Evolutionary conservation across 2,113 vertebrate genomes (phyloP).

Genomic region (Toxotes jaculatrix): DNA sequence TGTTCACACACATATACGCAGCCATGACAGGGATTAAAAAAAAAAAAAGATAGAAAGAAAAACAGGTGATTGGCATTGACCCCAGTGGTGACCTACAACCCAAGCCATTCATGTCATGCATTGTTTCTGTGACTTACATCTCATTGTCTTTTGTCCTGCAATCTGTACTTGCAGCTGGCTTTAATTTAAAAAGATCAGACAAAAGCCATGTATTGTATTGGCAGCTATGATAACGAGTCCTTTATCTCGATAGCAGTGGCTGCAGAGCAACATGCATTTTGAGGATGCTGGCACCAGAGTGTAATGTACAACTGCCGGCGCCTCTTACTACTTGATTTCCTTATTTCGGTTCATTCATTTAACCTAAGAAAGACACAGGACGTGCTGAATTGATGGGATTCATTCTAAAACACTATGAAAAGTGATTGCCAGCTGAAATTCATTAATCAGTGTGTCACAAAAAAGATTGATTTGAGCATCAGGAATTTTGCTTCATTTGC

Average conservation of each 20-base stretch:
- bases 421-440: constrained; percentile 21
- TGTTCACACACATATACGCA: background rate
- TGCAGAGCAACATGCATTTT: background rate
- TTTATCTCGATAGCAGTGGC: constrained; percentile 23
- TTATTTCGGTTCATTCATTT: background rate
- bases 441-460: constrained; percentile 36
- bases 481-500: constrained; percentile 24
- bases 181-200: constrained; percentile 40
- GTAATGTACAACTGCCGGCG: background rate
- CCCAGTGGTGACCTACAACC: background rate
- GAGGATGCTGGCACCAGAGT: background rate
- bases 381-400: constrained; percentile 39
- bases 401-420: constrained; percentile 36
- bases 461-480: constrained; percentile 24
- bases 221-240: constrained; percentile 9
- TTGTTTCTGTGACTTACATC: constrained; percentile 47
- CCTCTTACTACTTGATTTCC: background rate
- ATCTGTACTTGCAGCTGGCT: constrained; percentile 46
- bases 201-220: constrained; percentile 16
- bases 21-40: background rate
- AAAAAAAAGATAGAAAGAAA: background rate
- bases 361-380: background rate
- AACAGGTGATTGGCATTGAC: constrained; percentile 16
- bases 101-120: background rate
- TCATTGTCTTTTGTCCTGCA: constrained; percentile 34